Base-by-base conservation (phyloP, 1,140 invertebrate genomes). In the Drosophila persimilis region DNA sequence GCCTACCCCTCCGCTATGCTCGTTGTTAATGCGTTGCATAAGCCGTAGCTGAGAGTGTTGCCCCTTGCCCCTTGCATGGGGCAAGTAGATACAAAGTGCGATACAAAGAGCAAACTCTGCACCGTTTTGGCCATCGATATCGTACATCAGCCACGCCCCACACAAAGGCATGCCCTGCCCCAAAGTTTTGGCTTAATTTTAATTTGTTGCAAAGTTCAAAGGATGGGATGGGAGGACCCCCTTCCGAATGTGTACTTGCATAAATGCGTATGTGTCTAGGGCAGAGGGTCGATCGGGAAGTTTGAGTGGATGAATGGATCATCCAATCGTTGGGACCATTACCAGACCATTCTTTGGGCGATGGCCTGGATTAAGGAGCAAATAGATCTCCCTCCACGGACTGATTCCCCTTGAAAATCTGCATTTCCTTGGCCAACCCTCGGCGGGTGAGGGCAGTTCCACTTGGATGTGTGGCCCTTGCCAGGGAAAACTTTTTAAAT, bases 21-120 rank as follows among this genome's bases (percentile, higher is more conserved):
- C 79, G 62, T 78, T 71, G 78, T 88, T 88, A 86, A 86, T 86
- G 81, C 83, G 80, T 70, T 71, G 75, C 83, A 86, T 75, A 77
- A 78, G 73, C 83, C 77, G 67, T 76, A 61, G 57, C 47, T 6
- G n/a, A 24, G 22, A 31, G 22, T 35, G 57, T 35, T 54, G 57
- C 39, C 63, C 57, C 24, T 74, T 77, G 77, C 77, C 63, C 57
- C 24, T 74, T 77, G 77, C 77, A 80, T 60, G 48, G 73, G 69
- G 60, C 79, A 86, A 77, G 75, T 64, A 73, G 80, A 84, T 84
- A 80, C 65, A 84, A 85, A 17, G 17, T 70, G 56, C 69, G 17
- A 48, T 55, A 59, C 81, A 86, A 70, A 86, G 70, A 86, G 61
- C 57, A 73, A 57, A 77, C 56, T 73, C 66, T 70, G 61, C 59